A percentile compares a stretch with the other conserved stretches of the same genome.
Evolutionary conservation across 2,888 invertebrate genomes (phyloP).

Genomic region (Erpobdella octoculata): DNA sequence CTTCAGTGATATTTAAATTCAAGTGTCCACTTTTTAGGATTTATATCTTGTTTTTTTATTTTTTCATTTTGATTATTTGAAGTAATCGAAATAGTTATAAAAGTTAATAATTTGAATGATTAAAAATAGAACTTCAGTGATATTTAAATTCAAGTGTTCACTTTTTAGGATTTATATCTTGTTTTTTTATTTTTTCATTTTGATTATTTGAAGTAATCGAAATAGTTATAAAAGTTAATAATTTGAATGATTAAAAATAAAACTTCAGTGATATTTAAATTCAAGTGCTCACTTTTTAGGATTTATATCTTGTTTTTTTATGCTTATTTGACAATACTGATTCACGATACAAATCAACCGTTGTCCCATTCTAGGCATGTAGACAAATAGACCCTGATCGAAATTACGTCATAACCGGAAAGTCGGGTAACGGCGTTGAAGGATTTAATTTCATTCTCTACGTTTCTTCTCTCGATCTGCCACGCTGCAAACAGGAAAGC

Average conservation of each 20-base stretch:
- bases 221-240: no score
- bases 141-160: no score
- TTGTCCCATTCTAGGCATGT: conserved; percentile 63
- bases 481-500: conserved; percentile 77
- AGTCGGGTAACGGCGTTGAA: conserved; percentile 61
- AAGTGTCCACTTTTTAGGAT: no score
- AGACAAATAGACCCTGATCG: conserved; percentile 56
- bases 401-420: conserved; percentile 30
- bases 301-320: background rate
- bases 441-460: conserved; percentile 91
- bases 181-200: no score
- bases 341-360: background rate
- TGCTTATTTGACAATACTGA: background rate
- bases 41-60: no score
- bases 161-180: no score
- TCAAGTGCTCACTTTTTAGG: background rate
- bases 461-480: conserved; percentile 86
- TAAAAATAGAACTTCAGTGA: no score
- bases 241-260: background rate
- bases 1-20: no score
- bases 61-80: no score
- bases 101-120: no score
- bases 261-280: background rate
- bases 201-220: no score
- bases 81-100: no score